These are phyloP conservation scores for Paratrypauchen microcephalus DNA, from an alignment of 2,797 vertebrate species.

Conservation along the genomic window DNA sequence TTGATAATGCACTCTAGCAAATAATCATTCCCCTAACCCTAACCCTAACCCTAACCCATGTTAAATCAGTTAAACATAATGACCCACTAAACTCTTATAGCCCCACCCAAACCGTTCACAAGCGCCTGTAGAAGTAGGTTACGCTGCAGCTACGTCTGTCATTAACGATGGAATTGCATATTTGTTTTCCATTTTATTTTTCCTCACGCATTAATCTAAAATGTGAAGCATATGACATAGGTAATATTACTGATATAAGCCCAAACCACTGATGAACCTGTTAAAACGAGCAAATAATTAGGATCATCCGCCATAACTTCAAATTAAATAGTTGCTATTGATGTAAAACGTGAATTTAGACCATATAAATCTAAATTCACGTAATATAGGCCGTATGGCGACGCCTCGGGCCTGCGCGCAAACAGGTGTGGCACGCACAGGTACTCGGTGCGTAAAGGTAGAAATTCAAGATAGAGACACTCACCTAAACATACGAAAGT, in stretches of 20 bases:
- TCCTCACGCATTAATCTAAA: background rate
- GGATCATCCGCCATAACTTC: background rate
- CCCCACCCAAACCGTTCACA: conserved; percentile 8
- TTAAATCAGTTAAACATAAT: background rate
- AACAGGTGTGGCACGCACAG: conserved; percentile 55
- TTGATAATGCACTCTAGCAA: too few species aligned
- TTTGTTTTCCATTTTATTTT: background rate
- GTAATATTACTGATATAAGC: background rate
- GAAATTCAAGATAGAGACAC: conserved; percentile 14
- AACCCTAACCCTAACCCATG: too few species aligned
- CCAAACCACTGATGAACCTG: background rate
- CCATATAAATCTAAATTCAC: too few species aligned
- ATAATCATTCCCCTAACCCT: too few species aligned
- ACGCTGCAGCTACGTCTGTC: background rate
- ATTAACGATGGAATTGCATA: background rate
- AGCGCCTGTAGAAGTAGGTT: background rate
- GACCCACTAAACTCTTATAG: background rate
- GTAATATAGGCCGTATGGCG: too few species aligned
- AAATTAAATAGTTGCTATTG: background rate
- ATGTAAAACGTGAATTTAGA: background rate
- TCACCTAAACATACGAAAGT: conserved; percentile 50
- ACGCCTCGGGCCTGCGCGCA: conserved; percentile 3
- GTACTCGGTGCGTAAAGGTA: background rate
- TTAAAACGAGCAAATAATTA: background rate
- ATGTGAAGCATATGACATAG: background rate